Base-by-base conservation (phyloP, 2,113 vertebrate genomes). In the Caranx ignobilis region DNA sequence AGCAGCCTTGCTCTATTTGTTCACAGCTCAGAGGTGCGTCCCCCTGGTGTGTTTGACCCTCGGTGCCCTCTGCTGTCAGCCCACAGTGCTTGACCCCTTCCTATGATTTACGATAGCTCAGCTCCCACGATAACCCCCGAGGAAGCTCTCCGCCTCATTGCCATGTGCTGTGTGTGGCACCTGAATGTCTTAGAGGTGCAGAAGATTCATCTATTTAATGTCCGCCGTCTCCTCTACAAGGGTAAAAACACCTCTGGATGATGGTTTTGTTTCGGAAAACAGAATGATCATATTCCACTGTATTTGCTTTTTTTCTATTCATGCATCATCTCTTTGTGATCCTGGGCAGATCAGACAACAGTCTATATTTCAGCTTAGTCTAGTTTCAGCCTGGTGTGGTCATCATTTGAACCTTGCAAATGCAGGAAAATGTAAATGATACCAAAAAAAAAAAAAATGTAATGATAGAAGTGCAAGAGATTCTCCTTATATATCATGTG, bases 31-130 rank as follows among this genome's bases (percentile, higher is more conserved):
- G 26, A 79, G 65, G 74, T 72, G 57, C 34, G 47, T 65, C 71
- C 71, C 64, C 60, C 65, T 10, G 59, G 60, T 66, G 85, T 65
- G 62, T 60, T 83, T 88, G 88, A 90, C 83, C 89, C 82, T 35
- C 19, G 0, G 11, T 68, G 80, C 72, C 65, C 64, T 77, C 71
- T 47, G 57, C 81, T 82, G 88, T 84, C 86, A 59, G 60, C 75
- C 11, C 35, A 19, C 65, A 21, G 75, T 64, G 69, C 79, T 83
- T 82, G 83, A 87, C 88, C 87, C 87, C 90, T 84, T 77, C 32
- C 64, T 56, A n/a, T 89, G 87, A 92, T 91, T 90, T 84, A 89
- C 84, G 85, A 69, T 77, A 77, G 56, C 72, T 69, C 72, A 35
- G 41, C 64, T 88, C 70, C 35, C 32, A 54, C 21, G 61, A 75